phyloP scores from a whole-genome alignment of 2,797 vertebrate species.

The Pangasius macronema region DNA sequence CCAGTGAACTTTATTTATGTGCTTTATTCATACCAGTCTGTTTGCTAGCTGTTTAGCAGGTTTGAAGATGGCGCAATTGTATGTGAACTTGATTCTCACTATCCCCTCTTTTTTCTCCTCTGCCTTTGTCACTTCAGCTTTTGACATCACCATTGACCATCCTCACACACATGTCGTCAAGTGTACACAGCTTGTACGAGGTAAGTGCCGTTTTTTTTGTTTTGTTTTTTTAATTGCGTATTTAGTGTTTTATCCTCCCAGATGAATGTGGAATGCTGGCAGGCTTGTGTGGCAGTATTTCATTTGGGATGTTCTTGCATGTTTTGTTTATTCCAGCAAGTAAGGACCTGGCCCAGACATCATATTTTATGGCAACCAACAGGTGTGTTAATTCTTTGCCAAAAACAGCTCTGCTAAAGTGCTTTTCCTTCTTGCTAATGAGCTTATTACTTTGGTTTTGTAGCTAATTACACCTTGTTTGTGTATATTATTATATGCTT shows the following conservation, averaged over 20 bases:
- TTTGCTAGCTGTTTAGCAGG: conserved; percentile 1
- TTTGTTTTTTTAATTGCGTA: not conserved
- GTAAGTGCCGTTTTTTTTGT: conserved; percentile 70
- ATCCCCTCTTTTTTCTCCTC: not conserved
- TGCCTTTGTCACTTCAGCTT: conserved; percentile 66
- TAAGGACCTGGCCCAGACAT: conserved; percentile 99
- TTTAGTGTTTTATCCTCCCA: not conserved
- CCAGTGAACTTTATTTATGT: not conserved
- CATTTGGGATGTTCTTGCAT: conserved; percentile 19
- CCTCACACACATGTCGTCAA: conserved; percentile 99
- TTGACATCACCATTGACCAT: conserved; percentile 96
- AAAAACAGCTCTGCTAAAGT: conserved; percentile 58
- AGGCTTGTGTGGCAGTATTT: not conserved
- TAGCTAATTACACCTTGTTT: not conserved
- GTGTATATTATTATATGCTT: not conserved
- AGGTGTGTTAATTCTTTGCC: conserved; percentile 82
- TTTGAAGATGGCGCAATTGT: not conserved
- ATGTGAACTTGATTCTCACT: conserved; percentile 5
- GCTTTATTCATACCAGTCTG: not conserved
- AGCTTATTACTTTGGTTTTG: not conserved
- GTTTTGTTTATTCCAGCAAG: conserved; percentile 87
- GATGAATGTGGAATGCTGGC: not conserved
- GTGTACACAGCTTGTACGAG: conserved; percentile 99
- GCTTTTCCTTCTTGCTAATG: conserved; percentile 76
- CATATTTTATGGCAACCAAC: conserved; percentile 99